These are phyloP conservation scores for Anaspis maculata DNA, from an alignment of 2,888 invertebrate species.

Conservation along the genomic window DNA sequence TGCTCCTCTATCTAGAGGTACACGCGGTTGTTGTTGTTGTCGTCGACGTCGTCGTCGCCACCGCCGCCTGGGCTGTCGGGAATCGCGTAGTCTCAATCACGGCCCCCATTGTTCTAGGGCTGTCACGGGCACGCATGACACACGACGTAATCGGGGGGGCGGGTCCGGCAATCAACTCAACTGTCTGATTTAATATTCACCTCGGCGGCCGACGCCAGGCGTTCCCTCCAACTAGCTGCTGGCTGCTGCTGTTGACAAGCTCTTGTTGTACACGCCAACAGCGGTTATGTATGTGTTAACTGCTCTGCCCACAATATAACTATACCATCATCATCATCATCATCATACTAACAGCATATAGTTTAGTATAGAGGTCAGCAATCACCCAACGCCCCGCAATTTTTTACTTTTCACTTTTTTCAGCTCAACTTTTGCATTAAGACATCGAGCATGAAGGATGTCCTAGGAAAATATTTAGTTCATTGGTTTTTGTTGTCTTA, in stretches of 20 bases:
- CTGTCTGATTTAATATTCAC: slow-evolving; percentile 43
- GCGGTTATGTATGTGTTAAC: slow-evolving; percentile 32
- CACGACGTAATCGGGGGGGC: slow-evolving; percentile 42
- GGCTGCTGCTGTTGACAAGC: slow-evolving; percentile 38
- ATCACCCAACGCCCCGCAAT: too few relatives aligned
- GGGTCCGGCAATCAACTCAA: slow-evolving; percentile 42
- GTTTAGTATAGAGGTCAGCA: too few relatives aligned
- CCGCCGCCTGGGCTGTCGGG: slow-evolving; percentile 8
- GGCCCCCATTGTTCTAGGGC: slow-evolving; percentile 36
- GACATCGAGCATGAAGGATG: too few relatives aligned
- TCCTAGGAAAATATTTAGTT: too few relatives aligned
- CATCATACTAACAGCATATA: too few relatives aligned
- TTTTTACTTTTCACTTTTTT: too few relatives aligned
- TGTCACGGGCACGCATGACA: slow-evolving; percentile 40
- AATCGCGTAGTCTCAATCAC: slow-evolving; percentile 39
- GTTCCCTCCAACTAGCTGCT: slow-evolving; percentile 36
- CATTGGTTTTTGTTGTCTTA: too few relatives aligned
- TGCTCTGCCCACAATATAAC: slow-evolving; percentile 36
- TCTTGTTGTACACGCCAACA: slow-evolving; percentile 33
- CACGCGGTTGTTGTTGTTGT: too few relatives aligned
- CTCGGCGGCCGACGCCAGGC: slow-evolving; percentile 35
- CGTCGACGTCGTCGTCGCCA: too few relatives aligned
- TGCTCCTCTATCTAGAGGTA: too few relatives aligned
- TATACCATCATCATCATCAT: slow-evolving; percentile 23
- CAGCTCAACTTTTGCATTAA: too few relatives aligned